Base-by-base conservation (phyloP, 2,797 vertebrate genomes). In the Chaunax sp. region DNA sequence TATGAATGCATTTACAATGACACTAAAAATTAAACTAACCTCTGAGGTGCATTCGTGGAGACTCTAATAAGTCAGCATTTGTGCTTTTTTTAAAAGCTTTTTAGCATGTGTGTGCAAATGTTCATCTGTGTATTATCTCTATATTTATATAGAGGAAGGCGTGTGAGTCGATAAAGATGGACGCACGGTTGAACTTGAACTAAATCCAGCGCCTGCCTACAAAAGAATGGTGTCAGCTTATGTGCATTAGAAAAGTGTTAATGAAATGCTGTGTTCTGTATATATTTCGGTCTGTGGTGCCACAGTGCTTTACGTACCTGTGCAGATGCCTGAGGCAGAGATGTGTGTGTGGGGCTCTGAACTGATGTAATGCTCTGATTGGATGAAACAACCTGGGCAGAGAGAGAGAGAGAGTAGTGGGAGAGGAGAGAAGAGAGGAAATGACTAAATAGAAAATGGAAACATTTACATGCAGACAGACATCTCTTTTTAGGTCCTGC, bases 291-390 rank as follows among this genome's bases (percentile, higher is more conserved):
- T 44, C n/a, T n/a, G 44, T n/a, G 19, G 33, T 33, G 30, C 19
- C 35, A 12, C 2, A 19, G 33, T 40, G 8, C 44, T 25, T 62
- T 5, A 38, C 20, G 12, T 94, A 97, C 97, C 96, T 97, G 96
- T 85, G 94, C 85, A 75, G 93, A 61, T 10, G 90, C 87, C 72
- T 94, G 96, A 70, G 93, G 90, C 82, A 92, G 71, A 33, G 83
- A 46, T 5, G 83, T 59, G 73, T 93, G 92, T 16, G 87, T 66
- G 30, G 90, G 85, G 85, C 87, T 91, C 77, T 94, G 93, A 63
- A 89, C 57, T 16, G 85, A 86, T 22, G 83, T 52, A 56, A 68
- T 74, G 59, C 74, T 83, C 66, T 91, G 92, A 77, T 69, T 77
- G 20, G 84, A 79, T 14, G 78, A 75, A 66, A 76, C 40, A 4